Percentiles rank a stretch among this genome's conserved stretches.
Evolutionary conservation across 2,888 invertebrate species (phyloP).

Genomic region (Volucella bombylans): DNA sequence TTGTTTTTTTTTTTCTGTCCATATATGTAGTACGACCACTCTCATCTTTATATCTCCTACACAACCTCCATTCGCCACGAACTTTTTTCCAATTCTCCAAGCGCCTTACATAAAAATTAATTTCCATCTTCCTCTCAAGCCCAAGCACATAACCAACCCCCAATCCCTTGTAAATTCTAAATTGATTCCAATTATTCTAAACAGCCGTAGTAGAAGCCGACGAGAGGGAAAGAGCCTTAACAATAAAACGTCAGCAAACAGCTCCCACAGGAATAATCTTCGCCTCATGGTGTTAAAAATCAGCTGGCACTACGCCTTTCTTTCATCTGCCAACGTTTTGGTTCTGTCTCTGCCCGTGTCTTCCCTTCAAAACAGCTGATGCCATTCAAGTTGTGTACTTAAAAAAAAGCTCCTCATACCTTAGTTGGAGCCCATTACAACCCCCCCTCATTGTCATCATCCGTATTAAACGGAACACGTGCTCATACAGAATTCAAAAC

Average conservation of each 20-base stretch:
- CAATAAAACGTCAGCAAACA: slow-evolving; percentile 65
- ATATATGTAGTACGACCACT: not conserved
- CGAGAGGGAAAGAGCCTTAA: slow-evolving; percentile 11
- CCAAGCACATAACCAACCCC: slow-evolving; percentile 23
- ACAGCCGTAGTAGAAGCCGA: slow-evolving; percentile 24
- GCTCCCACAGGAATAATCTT: slow-evolving; percentile 50
- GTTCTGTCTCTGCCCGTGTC: too few species aligned
- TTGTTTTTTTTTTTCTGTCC: too few species aligned
- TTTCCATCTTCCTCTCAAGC: slow-evolving; percentile 16
- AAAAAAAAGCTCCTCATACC: slow-evolving; percentile 15
- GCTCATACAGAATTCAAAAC: slow-evolving; percentile 72
- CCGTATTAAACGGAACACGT: slow-evolving; percentile 52
- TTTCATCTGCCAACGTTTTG: slow-evolving; percentile 26
- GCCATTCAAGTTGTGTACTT: slow-evolving; percentile 16
- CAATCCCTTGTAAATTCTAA: slow-evolving; percentile 51
- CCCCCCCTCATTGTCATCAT: not conserved
- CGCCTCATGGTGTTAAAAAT: slow-evolving; percentile 59
- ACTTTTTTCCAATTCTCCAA: not conserved
- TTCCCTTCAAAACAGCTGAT: slow-evolving; percentile 56
- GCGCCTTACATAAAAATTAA: slow-evolving; percentile 41
- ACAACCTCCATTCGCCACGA: not conserved
- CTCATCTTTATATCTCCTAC: not conserved
- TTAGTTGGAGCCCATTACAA: too few species aligned
- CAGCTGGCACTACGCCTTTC: slow-evolving; percentile 61
- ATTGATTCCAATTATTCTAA: slow-evolving; percentile 67